Evolutionary conservation across 2,797 vertebrate species (phyloP), one percentile per base, ranked within the genome.

Genomic region (Parambassis ranga): DNA sequence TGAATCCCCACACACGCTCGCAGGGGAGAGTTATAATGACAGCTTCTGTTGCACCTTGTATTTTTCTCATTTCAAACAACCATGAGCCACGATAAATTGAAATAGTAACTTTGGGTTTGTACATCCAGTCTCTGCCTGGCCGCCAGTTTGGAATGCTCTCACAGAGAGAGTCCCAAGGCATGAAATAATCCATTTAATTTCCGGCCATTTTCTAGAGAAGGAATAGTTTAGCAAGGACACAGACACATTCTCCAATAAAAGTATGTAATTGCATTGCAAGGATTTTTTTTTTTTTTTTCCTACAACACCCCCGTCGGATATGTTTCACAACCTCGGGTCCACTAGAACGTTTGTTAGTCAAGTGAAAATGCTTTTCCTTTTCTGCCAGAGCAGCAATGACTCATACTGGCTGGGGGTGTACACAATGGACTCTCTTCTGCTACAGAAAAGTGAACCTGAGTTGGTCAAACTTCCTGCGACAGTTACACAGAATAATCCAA

Each of bases 61-160:
- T 11, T 61, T 67, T 56, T 51, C 18, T 49, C 0, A 62, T 71
- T 76, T 65, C 28, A 53, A 71, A 71, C 38, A 51, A 73, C 64
- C 66, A 63, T 8, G 19, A 79, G 77, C 63, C 46, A 37, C 4
- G 0, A 38, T 49, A 53, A 75, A 77, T 72, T 57, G 49, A 71
- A 66, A 16, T 23, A 28, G 55, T 50, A 20, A 39, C 42, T 48
- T 6, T 46, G 65, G 38, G n/a, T 18, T 51, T 18, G 7, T 1
- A 14, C 13, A 3, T 65, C 49, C 20, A 37, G 16, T 51, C 50
- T 79, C 42, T 53, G 20, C 13, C 18, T 6, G 9, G 46, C 48
- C 13, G 22, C 22, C 39, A 16, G 13, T 48, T 61, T 19, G 33
- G 20, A 48, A 77, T 51, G 9, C 57, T 67, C 42, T 30, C 3